Evolutionary conservation across 1,140 invertebrate species (phyloP).

Genomic region (Triops cancriformis): DNA sequence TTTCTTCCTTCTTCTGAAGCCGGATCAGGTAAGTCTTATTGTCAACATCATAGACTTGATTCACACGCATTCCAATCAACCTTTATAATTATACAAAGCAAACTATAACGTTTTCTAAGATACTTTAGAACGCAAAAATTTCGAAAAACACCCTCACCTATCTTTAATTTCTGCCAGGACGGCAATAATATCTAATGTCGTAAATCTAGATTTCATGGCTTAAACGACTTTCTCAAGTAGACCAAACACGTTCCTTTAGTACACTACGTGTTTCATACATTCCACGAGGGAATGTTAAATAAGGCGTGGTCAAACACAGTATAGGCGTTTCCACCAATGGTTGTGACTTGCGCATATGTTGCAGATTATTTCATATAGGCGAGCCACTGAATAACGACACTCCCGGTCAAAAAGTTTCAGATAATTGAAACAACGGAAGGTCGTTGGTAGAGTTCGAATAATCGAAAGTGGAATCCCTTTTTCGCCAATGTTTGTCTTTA

Average conservation of each 20-base stretch:
- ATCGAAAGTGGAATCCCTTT: too few species aligned
- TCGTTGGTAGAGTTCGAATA: too few species aligned
- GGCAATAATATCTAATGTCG: slow-evolving; percentile 51
- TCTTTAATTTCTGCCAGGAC: slow-evolving; percentile 44
- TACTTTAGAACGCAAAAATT: background rate
- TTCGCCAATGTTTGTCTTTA: too few species aligned
- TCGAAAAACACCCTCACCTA: slow-evolving; percentile 22
- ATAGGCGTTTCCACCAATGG: background rate
- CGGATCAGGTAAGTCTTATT: slow-evolving; percentile 92
- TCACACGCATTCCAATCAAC: slow-evolving; percentile 81
- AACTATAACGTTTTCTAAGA: slow-evolving; percentile 24
- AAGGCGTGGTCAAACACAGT: background rate
- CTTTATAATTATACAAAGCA: slow-evolving; percentile 43
- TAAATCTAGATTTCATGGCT: slow-evolving; percentile 50
- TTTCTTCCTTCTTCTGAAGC: slow-evolving; percentile 70
- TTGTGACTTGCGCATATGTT: too few species aligned
- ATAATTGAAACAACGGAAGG: too few species aligned
- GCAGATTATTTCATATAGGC: too few species aligned
- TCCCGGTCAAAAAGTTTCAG: too few species aligned
- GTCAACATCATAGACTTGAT: slow-evolving; percentile 97
- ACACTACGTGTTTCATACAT: background rate
- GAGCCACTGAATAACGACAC: too few species aligned
- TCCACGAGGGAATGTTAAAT: background rate
- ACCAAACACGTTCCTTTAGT: background rate
- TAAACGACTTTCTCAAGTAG: background rate